A percentile compares a stretch with the other conserved stretches of the same genome.
phyloP scores from a whole-genome alignment of 1,140 invertebrate genomes.

The Marisa cornuarietis region DNA sequence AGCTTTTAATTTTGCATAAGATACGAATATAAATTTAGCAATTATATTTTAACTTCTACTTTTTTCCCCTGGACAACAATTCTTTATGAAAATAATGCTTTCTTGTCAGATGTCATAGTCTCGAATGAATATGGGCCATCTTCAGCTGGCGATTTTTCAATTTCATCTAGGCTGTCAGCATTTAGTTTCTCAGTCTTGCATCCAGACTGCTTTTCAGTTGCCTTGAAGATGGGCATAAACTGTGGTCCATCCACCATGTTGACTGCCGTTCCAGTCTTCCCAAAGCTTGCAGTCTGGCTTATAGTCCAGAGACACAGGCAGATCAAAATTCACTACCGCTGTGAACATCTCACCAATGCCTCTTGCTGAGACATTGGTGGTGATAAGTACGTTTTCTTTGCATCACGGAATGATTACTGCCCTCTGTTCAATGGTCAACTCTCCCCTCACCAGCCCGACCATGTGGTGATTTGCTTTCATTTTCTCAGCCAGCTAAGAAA shows the following conservation, averaged over 20 bases:
- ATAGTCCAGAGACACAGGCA: slow-evolving; percentile 79
- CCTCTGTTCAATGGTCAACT: slow-evolving; percentile 91
- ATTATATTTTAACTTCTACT: too few species aligned
- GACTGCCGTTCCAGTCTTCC: slow-evolving; percentile 94
- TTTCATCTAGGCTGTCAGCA: slow-evolving; percentile 89
- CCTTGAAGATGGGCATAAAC: slow-evolving; percentile 77
- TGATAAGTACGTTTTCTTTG: slow-evolving; percentile 94
- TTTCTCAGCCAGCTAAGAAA: slow-evolving; percentile 88
- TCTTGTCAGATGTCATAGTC: slow-evolving; percentile 9
- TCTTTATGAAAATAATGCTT: too few species aligned
- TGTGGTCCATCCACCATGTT: slow-evolving; percentile 86
- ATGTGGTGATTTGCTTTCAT: slow-evolving; percentile 92
- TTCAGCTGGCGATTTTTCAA: slow-evolving; percentile 78
- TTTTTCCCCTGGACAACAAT: too few species aligned
- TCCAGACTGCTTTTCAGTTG: slow-evolving; percentile 91
- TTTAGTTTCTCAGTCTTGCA: slow-evolving; percentile 84
- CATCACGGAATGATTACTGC: slow-evolving; percentile 92
- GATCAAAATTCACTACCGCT: slow-evolving; percentile 98
- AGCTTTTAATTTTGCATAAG: too few species aligned
- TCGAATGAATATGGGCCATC: neutral
- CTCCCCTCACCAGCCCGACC: slow-evolving; percentile 89
- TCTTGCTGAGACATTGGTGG: slow-evolving; percentile 95
- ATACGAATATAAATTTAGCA: too few species aligned
- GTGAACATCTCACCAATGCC: slow-evolving; percentile 79
- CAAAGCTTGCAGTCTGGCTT: slow-evolving; percentile 96